phyloP scores from a whole-genome alignment of 2,888 invertebrate species.

The Trichopoda pennipes region DNA sequence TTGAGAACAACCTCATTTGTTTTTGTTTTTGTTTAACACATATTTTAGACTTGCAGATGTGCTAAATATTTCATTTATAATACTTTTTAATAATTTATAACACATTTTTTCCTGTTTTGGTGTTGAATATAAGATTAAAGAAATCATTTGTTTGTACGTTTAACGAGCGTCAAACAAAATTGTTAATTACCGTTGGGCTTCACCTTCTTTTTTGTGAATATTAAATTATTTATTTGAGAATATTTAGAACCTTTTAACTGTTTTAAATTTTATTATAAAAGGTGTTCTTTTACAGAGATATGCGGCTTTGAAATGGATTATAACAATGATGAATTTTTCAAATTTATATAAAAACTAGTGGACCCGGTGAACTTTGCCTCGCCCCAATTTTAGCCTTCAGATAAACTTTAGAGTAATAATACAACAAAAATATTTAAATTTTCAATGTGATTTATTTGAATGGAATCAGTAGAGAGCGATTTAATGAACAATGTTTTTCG shows the following conservation, averaged over 20 bases:
- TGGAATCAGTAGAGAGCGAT: too few relatives aligned
- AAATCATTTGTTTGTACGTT: neutral
- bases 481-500: too few relatives aligned
- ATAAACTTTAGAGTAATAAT: too few relatives aligned
- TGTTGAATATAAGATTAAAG: neutral
- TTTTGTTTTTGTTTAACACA: neutral
- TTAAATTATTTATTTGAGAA: neutral
- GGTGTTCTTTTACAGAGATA: too few relatives aligned
- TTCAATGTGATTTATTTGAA: too few relatives aligned
- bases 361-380: too few relatives aligned
- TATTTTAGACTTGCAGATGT: neutral
- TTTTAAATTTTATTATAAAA: too few relatives aligned
- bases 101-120: neutral
- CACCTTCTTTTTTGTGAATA: neutral
- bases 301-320: too few relatives aligned
- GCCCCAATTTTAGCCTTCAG: too few relatives aligned
- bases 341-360: too few relatives aligned
- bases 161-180: neutral
- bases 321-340: too few relatives aligned
- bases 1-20: slow-evolving; percentile 15
- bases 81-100: neutral
- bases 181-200: slow-evolving; percentile 4
- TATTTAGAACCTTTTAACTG: neutral
- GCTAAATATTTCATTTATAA: neutral
- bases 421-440: too few relatives aligned